Percentiles rank a stretch among this genome's conserved stretches.
Evolutionary conservation across 2,113 vertebrate species (phyloP).

Genomic region (Mobula hypostoma): DNA sequence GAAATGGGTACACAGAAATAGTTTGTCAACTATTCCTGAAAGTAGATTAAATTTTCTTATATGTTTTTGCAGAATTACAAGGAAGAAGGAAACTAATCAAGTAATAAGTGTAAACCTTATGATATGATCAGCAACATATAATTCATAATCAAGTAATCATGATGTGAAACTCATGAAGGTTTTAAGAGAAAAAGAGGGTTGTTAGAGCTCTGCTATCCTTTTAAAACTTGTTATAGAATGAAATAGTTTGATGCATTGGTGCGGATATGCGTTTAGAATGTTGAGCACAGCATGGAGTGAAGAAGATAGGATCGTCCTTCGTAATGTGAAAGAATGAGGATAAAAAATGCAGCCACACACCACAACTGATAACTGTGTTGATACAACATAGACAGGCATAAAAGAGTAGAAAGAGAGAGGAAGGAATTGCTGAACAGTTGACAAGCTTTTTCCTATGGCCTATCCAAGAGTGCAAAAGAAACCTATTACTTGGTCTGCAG

Average conservation of each 20-base stretch:
- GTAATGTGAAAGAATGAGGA: background rate
- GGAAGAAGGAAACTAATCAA: too few relatives aligned
- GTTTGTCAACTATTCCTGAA: background rate
- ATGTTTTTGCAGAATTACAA: background rate
- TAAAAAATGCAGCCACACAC: background rate
- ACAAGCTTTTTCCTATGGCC: background rate
- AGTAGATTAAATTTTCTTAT: background rate
- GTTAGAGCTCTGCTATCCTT: background rate
- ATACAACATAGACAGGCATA: background rate
- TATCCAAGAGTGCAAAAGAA: background rate
- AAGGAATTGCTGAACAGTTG: background rate
- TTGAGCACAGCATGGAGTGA: background rate
- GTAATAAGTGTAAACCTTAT: background rate
- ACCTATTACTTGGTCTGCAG: background rate
- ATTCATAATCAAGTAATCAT: background rate
- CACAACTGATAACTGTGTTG: background rate
- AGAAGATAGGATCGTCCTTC: background rate
- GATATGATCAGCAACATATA: slow-evolving; percentile 1
- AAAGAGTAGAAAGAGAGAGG: background rate
- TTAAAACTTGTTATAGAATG: background rate
- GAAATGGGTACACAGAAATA: background rate
- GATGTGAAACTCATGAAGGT: background rate
- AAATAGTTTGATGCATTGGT: background rate
- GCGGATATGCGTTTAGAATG: background rate
- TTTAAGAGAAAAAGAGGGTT: background rate